phyloP scores from a whole-genome alignment of 1,140 invertebrate genomes.

The Drosophila sturtevanti region DNA sequence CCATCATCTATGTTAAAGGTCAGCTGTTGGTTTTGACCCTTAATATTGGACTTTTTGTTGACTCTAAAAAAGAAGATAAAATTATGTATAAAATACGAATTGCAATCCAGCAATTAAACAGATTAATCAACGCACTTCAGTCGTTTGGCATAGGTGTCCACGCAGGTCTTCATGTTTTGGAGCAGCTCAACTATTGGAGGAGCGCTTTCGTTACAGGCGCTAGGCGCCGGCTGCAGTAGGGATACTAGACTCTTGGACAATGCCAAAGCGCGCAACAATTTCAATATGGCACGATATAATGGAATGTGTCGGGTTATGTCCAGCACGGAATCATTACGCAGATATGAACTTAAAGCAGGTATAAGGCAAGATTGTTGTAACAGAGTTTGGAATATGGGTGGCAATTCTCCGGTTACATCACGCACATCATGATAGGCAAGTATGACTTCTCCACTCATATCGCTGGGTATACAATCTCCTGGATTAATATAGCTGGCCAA shows the following conservation, averaged over 20 bases:
- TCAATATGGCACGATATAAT: slow-evolving; percentile 92
- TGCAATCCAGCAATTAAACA: background rate
- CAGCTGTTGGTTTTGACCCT: slow-evolving; percentile 81
- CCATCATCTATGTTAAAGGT: slow-evolving; percentile 82
- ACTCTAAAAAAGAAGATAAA: slow-evolving; percentile 54
- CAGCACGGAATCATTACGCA: slow-evolving; percentile 96
- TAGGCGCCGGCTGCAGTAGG: slow-evolving; percentile 86
- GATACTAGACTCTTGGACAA: slow-evolving; percentile 87
- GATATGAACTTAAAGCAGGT: slow-evolving; percentile 94
- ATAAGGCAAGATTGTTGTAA: slow-evolving; percentile 92
- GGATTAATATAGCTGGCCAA: slow-evolving; percentile 94
- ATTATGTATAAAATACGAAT: background rate
- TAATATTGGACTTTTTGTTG: slow-evolving; percentile 82
- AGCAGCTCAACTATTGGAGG: slow-evolving; percentile 88
- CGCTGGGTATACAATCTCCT: slow-evolving; percentile 85
- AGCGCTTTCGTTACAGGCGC: slow-evolving; percentile 63
- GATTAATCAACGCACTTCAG: slow-evolving; percentile 86
- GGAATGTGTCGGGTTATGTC: slow-evolving; percentile 98
- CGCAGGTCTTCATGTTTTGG: slow-evolving; percentile 93
- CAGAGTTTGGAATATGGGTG: slow-evolving; percentile 89
- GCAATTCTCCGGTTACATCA: slow-evolving; percentile 84
- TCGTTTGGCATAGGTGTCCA: slow-evolving; percentile 94
- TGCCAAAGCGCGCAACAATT: slow-evolving; percentile 91
- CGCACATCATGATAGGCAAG: slow-evolving; percentile 72
- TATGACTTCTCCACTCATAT: slow-evolving; percentile 80